A percentile compares a stretch with the other conserved stretches of the same genome.
Evolutionary conservation across 2,113 vertebrate species (phyloP).

Genomic region (Cyanoliseus patagonus): DNA sequence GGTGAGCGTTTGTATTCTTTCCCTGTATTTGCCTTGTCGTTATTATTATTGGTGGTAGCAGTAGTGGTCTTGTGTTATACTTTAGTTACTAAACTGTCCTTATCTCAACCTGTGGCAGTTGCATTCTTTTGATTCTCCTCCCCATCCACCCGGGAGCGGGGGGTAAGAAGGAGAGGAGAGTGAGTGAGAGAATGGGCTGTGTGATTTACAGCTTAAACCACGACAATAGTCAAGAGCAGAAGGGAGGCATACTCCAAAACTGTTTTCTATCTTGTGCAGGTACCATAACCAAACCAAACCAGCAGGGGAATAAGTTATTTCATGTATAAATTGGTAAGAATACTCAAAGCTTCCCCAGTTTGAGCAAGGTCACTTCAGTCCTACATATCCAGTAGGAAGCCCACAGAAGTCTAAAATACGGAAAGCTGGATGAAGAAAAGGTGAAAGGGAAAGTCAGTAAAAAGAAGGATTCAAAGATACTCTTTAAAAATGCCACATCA

Average conservation of each 20-base stretch:
- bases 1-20: too few species aligned
- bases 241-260: background rate
- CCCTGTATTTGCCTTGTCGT: too few species aligned
- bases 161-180: too few species aligned
- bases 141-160: too few species aligned
- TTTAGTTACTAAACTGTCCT: too few species aligned
- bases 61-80: too few species aligned
- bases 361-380: background rate
- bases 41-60: too few species aligned
- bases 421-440: background rate
- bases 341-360: background rate
- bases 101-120: too few species aligned
- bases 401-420: fast-evolving
- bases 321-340: background rate
- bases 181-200: too few species aligned
- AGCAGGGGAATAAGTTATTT: background rate
- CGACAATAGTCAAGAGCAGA: background rate
- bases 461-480: background rate
- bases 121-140: too few species aligned
- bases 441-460: background rate
- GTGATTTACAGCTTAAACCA: too few species aligned
- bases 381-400: fast-evolving
- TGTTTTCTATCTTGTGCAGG: background rate
- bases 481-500: background rate
- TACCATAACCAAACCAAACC: background rate